A percentile compares a stretch with the other conserved stretches of the same genome.
phyloP scores from a whole-genome alignment of 2,797 vertebrate species.

The Paramormyrops hopkinsi region DNA sequence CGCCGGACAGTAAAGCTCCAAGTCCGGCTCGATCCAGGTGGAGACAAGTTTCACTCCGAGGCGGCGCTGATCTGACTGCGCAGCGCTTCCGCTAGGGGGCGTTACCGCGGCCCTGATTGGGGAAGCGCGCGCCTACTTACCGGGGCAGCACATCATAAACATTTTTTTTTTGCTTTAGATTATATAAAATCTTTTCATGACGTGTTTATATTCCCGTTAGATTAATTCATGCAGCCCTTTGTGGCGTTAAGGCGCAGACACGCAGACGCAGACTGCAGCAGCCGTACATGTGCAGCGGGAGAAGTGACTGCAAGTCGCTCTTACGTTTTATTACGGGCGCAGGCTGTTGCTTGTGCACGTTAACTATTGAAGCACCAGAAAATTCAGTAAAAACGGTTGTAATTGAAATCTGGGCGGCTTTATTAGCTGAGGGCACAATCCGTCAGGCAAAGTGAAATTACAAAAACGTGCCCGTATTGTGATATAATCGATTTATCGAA shows the following conservation, averaged over 20 bases:
- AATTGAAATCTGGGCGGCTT: neutral
- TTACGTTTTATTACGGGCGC: neutral
- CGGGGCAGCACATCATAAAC: neutral
- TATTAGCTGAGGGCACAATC: neutral
- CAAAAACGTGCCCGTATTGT: neutral
- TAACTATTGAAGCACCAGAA: constrained; percentile 3
- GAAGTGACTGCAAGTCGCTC: neutral
- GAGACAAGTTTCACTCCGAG: constrained; percentile 54
- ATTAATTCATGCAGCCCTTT: neutral
- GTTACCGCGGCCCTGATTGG: constrained; percentile 24
- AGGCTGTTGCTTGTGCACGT: constrained; percentile 1
- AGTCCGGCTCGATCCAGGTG: constrained; percentile 25
- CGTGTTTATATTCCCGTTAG: neutral
- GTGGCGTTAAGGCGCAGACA: neutral
- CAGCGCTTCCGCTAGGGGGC: constrained; percentile 35
- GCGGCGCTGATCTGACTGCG: constrained; percentile 28
- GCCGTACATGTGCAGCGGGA: neutral
- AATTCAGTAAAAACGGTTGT: neutral
- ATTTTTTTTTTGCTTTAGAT: neutral
- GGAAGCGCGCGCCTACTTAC: constrained; percentile 18
- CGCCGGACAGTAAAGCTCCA: neutral
- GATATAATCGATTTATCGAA: neutral
- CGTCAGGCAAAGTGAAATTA: neutral
- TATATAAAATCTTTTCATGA: neutral
- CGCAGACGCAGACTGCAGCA: neutral